Conservation (phyloP, 2,113 vertebrate genomes). For the Hemiscyllium ocellatum region DNA sequence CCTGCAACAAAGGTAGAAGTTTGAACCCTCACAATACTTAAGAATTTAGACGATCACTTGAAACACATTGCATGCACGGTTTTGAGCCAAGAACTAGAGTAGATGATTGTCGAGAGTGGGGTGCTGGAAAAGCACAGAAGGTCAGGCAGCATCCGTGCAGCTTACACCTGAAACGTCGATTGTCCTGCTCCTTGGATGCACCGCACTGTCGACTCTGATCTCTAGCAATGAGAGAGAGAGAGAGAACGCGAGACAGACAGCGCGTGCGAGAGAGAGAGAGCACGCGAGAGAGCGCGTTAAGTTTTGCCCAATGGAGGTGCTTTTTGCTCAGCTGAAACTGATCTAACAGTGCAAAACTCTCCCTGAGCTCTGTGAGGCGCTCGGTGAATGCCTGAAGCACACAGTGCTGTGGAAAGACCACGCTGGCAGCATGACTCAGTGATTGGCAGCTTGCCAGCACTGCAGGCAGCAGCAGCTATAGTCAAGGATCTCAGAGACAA, state of each 20-base stretch:
- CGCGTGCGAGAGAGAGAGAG: neutral
- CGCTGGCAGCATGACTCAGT: neutral
- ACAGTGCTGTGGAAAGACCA: neutral
- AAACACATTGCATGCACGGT: too few relatives aligned
- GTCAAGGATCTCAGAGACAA: too few relatives aligned
- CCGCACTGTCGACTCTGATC: too few relatives aligned
- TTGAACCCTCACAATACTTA: too few relatives aligned
- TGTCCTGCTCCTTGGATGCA: too few relatives aligned
- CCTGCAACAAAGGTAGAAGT: too few relatives aligned
- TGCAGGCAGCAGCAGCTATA: neutral
- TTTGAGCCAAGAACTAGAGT: too few relatives aligned
- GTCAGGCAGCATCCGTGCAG: too few relatives aligned
- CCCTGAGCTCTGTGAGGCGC: neutral
- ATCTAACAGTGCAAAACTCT: neutral
- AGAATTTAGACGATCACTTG: too few relatives aligned
- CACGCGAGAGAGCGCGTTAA: neutral
- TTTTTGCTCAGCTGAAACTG: neutral
- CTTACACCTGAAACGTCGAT: too few relatives aligned
- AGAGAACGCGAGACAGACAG: neutral
- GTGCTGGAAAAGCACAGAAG: too few relatives aligned
- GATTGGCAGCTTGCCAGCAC: neutral
- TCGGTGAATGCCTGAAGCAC: neutral
- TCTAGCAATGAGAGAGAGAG: neutral
- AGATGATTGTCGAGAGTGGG: too few relatives aligned
- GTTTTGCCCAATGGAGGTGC: neutral